Evolutionary conservation across 2,113 vertebrate genomes (phyloP).

Genomic region (Atractosteus spatula): DNA sequence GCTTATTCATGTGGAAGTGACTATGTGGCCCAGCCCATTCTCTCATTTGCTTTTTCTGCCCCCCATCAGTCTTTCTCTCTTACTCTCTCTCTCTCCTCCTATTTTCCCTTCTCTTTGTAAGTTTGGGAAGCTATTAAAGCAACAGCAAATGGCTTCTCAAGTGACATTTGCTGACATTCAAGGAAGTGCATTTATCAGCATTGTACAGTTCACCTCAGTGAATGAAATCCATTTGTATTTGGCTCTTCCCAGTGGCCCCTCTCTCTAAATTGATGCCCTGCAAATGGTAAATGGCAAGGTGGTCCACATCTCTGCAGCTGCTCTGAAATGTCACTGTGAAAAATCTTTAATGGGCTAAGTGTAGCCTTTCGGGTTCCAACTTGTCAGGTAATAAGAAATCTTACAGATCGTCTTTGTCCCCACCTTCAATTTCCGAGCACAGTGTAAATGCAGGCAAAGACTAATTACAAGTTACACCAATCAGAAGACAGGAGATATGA

Average conservation of each 20-base stretch:
- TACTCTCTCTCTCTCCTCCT: constrained; percentile 42
- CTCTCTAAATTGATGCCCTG: constrained; percentile 82
- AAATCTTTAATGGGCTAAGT: constrained; percentile 99
- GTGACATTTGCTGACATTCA: constrained; percentile 99
- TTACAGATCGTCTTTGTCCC: constrained; percentile 78
- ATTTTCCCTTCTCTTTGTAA: constrained; percentile 81
- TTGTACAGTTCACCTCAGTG: constrained; percentile 86
- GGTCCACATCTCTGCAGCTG: constrained; percentile 76
- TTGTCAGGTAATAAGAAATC: constrained; percentile 95
- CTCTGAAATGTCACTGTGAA: constrained; percentile 96
- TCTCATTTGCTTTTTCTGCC: constrained; percentile 46
- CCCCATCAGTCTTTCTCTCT: constrained; percentile 19
- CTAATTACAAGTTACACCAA: constrained; percentile 92
- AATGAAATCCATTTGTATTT: constrained; percentile 89
- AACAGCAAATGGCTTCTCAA: constrained; percentile 94
- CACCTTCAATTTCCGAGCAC: constrained; percentile 67
- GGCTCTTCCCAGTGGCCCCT: constrained; percentile 79
- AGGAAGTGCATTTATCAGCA: constrained; percentile 95
- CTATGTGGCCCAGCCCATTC: constrained; percentile 77
- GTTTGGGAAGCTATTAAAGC: constrained; percentile 84
- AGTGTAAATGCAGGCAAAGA: constrained; percentile 77
- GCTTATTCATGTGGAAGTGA: constrained; percentile 95
- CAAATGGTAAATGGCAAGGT: constrained; percentile 93
- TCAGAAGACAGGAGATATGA: constrained; percentile 75
- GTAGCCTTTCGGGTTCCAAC: constrained; percentile 97